Percentiles rank a stretch among this genome's conserved stretches.
phyloP scores from a whole-genome alignment of 2,797 vertebrate species.

The Epinephelus awoara region DNA sequence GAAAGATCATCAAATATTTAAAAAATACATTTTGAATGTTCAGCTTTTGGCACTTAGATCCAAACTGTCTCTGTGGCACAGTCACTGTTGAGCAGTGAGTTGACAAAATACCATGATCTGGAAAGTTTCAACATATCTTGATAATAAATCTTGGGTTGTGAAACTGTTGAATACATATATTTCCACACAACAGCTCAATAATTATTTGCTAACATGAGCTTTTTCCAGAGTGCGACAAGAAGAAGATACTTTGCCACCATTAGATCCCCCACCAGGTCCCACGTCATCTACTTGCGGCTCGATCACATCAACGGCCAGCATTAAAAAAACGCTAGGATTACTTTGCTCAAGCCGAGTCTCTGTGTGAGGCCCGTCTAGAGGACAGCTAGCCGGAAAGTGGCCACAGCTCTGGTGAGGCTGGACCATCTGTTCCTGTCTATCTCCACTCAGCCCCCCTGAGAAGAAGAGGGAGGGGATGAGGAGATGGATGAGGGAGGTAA shows the following conservation, averaged over 20 bases:
- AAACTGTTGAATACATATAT: no score
- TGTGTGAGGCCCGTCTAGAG: slow-evolving; percentile 41
- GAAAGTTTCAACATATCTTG: not conserved
- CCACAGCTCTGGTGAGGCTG: slow-evolving; percentile 32
- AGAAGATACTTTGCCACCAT: not conserved
- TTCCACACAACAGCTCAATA: no score
- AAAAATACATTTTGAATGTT: slow-evolving; percentile 38
- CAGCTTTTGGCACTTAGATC: slow-evolving; percentile 46
- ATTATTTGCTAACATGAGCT: not conserved
- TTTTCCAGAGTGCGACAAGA: not conserved
- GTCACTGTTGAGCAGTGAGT: not conserved
- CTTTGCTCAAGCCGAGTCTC: slow-evolving; percentile 37
- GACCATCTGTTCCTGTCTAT: slow-evolving; percentile 62
- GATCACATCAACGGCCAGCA: slow-evolving; percentile 8
- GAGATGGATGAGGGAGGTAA: slow-evolving; percentile 50
- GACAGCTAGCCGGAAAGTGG: slow-evolving; percentile 42
- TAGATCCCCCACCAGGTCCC: not conserved
- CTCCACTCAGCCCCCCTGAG: slow-evolving; percentile 29
- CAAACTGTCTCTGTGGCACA: not conserved
- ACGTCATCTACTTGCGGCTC: slow-evolving; percentile 12
- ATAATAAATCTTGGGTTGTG: not conserved
- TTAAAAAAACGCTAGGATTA: slow-evolving; percentile 7
- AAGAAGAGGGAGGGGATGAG: slow-evolving; percentile 19
- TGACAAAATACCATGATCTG: not conserved
- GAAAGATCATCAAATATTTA: slow-evolving; percentile 55